A percentile compares a stretch with the other conserved stretches of the same genome.
These are phyloP conservation scores for Neomonachus schauinslandi DNA, from an alignment of 2,113 vertebrate genomes.

Conservation along the genomic window DNA sequence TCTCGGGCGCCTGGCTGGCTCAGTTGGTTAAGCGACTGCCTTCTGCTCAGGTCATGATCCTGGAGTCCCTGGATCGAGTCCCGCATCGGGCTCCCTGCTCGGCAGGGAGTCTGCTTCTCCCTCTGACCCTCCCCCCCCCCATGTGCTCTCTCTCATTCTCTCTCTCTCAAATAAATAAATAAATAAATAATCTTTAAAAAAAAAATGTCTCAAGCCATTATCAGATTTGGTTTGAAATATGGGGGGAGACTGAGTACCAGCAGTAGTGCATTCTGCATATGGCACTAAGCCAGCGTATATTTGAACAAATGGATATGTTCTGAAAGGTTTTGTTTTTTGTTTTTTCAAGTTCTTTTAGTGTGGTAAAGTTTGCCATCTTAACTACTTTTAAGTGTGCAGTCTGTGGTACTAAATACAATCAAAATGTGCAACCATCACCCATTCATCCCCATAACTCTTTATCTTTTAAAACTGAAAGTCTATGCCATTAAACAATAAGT, in stretches of 20 bases:
- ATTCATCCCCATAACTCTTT: not conserved
- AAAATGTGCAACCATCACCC: not conserved
- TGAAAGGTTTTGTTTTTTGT: not conserved
- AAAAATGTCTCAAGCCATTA: not conserved
- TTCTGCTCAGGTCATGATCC: no score
- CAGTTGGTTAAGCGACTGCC: no score
- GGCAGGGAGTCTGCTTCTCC: no score
- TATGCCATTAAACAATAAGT: not conserved
- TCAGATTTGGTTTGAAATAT: constrained; percentile 30
- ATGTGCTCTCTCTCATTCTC: no score
- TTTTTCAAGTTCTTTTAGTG: not conserved
- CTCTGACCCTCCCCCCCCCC: no score
- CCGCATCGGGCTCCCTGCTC: no score
- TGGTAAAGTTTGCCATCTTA: not conserved
- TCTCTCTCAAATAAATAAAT: no score
- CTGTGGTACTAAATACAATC: not conserved
- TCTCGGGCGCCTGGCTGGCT: no score
- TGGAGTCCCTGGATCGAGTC: no score
- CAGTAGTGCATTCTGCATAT: not conserved
- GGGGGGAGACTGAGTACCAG: not conserved
- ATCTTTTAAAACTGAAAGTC: constrained; percentile 36
- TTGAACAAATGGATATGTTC: constrained; percentile 18
- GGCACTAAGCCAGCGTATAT: not conserved
- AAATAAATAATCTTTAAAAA: no score
- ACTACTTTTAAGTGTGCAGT: not conserved